phyloP scores from a whole-genome alignment of 2,888 invertebrate species.

The Stenchaetothrips biformis region DNA sequence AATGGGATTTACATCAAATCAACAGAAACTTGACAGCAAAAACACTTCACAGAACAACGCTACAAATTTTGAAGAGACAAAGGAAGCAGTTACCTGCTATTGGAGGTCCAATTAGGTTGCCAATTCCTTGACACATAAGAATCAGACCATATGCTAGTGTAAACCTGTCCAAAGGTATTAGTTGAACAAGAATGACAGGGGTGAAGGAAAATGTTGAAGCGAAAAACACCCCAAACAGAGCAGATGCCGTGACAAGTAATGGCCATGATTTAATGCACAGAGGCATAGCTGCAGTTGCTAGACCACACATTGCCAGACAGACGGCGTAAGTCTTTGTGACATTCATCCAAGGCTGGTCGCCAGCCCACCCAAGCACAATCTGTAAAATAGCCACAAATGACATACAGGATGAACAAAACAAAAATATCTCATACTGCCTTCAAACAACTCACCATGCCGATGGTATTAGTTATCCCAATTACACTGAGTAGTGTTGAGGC shows the following conservation, averaged over 20 bases:
- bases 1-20: not conserved
- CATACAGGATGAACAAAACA: slow-evolving; percentile 27
- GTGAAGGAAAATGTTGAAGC: slow-evolving; percentile 88
- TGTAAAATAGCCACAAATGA: slow-evolving; percentile 42
- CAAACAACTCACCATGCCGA: slow-evolving; percentile 68
- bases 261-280: slow-evolving; percentile 42
- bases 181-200: slow-evolving; percentile 78
- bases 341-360: slow-evolving; percentile 79
- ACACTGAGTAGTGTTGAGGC: slow-evolving; percentile 77
- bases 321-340: slow-evolving; percentile 76
- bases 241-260: slow-evolving; percentile 41
- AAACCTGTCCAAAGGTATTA: slow-evolving; percentile 84
- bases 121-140: slow-evolving; percentile 83
- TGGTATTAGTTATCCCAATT: slow-evolving; percentile 83
- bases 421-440: not conserved
- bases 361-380: slow-evolving; percentile 81
- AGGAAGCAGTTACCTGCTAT: slow-evolving; percentile 61
- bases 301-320: slow-evolving; percentile 60
- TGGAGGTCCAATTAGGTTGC: slow-evolving; percentile 86
- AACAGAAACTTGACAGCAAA: not conserved
- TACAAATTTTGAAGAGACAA: not conserved
- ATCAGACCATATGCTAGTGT: slow-evolving; percentile 87
- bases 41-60: not conserved
- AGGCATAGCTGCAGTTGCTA: slow-evolving; percentile 58
- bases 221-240: slow-evolving; percentile 80